Conservation (phyloP, 2,797 vertebrate genomes). For the Poeciliopsis paucimaculata region DNA sequence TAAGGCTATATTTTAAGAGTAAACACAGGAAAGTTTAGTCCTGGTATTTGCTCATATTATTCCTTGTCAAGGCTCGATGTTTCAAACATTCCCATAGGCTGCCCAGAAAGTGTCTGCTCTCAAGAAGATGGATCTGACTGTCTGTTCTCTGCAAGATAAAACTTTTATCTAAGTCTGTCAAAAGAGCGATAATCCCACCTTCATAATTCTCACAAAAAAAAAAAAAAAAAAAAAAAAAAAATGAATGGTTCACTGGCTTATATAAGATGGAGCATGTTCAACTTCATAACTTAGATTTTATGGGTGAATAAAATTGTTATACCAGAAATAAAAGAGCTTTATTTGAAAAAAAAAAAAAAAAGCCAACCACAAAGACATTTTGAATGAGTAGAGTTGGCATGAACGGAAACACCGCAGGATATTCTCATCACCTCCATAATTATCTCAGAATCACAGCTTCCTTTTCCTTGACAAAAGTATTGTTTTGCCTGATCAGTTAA, state of each 20-base stretch:
- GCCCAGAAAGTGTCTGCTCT: constrained; percentile 3
- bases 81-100: constrained; percentile 30
- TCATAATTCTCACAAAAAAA: not conserved
- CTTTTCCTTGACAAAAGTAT: not conserved
- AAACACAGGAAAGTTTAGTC: constrained; percentile 40
- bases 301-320: not conserved
- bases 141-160: not conserved
- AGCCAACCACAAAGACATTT: not conserved
- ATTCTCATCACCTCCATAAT: not conserved
- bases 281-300: not conserved
- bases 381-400: not conserved
- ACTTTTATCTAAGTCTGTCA: not conserved
- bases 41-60: constrained; percentile 23
- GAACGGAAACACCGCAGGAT: not conserved
- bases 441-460: not conserved
- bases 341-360: too few species aligned
- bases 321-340: not conserved
- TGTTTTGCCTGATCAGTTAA: not conserved
- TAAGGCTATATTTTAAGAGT: constrained; percentile 54
- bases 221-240: not conserved
- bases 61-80: constrained; percentile 20
- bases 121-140: constrained; percentile 1
- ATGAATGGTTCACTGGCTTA: not conserved
- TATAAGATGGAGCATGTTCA: not conserved
- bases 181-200: not conserved